Conservation (phyloP, 37 sponge, comb jelly and placozoan genomes). For the Ephydatia muelleri region DNA sequence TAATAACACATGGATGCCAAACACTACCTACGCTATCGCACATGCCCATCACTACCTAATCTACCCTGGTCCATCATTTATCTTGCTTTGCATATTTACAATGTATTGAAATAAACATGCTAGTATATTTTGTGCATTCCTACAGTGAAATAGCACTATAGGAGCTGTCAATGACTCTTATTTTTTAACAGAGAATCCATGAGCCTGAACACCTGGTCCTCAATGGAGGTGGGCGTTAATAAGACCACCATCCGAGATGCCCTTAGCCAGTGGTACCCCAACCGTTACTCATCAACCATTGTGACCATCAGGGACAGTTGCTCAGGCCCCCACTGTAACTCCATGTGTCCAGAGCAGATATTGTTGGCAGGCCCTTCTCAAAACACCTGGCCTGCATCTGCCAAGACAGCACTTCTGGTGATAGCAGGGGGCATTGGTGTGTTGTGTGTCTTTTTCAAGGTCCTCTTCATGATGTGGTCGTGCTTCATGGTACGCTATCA, state of each 20-base stretch:
- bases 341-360: constrained; percentile 37
- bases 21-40: too few relatives aligned
- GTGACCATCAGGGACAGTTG: not conserved
- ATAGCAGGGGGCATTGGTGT: not conserved
- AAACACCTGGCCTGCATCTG: not conserved
- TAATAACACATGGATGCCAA: too few relatives aligned
- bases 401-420: not conserved
- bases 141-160: too few relatives aligned
- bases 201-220: not conserved
- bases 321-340: constrained; percentile 36
- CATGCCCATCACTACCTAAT: too few relatives aligned
- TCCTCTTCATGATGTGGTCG: not conserved
- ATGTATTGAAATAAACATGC: too few relatives aligned
- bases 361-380: not conserved
- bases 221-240: not conserved
- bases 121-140: too few relatives aligned
- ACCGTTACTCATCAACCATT: not conserved
- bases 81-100: too few relatives aligned
- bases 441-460: not conserved
- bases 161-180: too few relatives aligned
- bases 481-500: not conserved
- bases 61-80: too few relatives aligned
- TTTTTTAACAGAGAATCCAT: too few relatives aligned
- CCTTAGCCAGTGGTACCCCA: not conserved
- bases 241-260: not conserved